These are phyloP conservation scores for Haliclystus octoradiatus DNA, from an alignment of 30 jellyfish, hydroid and myxozoan species.

Conservation along the genomic window DNA sequence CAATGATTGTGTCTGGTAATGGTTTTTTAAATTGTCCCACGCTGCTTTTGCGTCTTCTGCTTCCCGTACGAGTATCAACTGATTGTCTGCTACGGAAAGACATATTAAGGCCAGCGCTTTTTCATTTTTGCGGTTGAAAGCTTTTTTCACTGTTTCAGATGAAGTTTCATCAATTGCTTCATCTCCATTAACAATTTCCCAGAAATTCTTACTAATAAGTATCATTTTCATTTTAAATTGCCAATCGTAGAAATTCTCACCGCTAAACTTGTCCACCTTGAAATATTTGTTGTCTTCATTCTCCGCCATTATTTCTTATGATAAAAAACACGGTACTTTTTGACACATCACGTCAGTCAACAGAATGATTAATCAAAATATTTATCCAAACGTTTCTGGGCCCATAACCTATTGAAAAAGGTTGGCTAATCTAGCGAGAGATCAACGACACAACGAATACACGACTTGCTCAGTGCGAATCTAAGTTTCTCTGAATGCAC, in stretches of 20 bases:
- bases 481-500: too few relatives aligned
- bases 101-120: constrained; percentile 29
- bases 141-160: background rate
- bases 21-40: constrained; percentile 42
- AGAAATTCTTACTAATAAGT: constrained; percentile 21
- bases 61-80: constrained; percentile 37
- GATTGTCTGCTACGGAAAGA: constrained; percentile 15
- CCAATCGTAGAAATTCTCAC: constrained; percentile 21
- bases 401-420: constrained; percentile 37
- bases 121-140: constrained; percentile 17
- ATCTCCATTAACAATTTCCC: constrained; percentile 28
- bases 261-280: constrained; percentile 29
- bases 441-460: too few relatives aligned
- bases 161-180: constrained; percentile 13
- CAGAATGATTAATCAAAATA: too few relatives aligned
- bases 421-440: too few relatives aligned
- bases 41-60: constrained; percentile 47
- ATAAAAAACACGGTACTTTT: too few relatives aligned
- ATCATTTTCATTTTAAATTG: constrained; percentile 23
- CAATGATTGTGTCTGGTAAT: constrained; percentile 30
- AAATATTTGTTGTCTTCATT: too few relatives aligned
- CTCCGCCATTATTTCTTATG: too few relatives aligned
- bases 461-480: too few relatives aligned
- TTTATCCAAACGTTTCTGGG: too few relatives aligned
- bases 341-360: too few relatives aligned